phyloP scores from a whole-genome alignment of 2,113 vertebrate species.

The Erythrocercus mccallii region DNA sequence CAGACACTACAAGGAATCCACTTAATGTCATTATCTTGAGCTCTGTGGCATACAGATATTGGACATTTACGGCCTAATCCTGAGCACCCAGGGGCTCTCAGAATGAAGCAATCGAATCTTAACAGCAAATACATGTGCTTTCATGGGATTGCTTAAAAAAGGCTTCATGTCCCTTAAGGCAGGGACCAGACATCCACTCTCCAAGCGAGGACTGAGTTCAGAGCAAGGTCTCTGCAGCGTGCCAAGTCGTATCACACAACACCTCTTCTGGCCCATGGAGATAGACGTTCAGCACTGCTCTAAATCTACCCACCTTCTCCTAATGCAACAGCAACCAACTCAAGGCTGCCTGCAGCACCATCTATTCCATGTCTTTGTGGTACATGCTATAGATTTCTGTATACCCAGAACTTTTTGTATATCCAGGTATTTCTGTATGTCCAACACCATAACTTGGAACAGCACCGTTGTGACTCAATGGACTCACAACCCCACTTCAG shows the following conservation, averaged over 20 bases:
- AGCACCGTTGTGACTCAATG: not conserved
- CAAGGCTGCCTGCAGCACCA: not conserved
- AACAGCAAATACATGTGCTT: not conserved
- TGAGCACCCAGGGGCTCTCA: not conserved
- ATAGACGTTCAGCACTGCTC: not conserved
- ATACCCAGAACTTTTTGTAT: too few species aligned
- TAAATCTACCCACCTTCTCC: not conserved
- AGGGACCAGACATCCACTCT: not conserved
- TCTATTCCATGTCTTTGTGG: accelerated
- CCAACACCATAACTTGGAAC: not conserved
- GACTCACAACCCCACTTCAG: not conserved
- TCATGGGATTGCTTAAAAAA: not conserved
- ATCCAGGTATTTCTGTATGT: not conserved
- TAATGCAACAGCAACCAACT: not conserved
- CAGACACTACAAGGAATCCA: not conserved
- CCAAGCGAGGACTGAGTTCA: not conserved
- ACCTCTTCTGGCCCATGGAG: not conserved
- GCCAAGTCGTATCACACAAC: not conserved
- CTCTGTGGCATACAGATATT: not conserved
- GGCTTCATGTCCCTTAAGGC: slow-evolving; percentile 8
- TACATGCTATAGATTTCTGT: not conserved
- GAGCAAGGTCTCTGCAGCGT: not conserved
- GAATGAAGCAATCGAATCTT: not conserved
- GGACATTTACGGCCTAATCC: not conserved
- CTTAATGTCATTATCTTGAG: not conserved